These are phyloP conservation scores for Entelurus aequoreus DNA, from an alignment of 2,113 vertebrate genomes.

Conservation along the genomic window DNA sequence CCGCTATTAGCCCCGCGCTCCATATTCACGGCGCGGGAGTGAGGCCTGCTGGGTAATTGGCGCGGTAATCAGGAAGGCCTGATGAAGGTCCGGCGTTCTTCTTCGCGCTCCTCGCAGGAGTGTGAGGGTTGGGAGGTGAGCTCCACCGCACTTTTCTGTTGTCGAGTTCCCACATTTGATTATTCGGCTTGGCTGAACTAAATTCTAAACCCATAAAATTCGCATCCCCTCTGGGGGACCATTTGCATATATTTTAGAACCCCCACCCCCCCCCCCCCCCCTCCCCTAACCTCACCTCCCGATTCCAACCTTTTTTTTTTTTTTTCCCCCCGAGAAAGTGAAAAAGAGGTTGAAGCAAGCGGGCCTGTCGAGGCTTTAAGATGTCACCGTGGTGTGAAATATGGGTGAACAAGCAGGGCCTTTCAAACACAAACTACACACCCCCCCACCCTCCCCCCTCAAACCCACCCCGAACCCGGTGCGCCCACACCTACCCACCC, in stretches of 20 bases:
- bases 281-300: constrained; percentile 55
- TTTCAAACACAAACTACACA: constrained; percentile 70
- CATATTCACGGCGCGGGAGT: constrained; percentile 93
- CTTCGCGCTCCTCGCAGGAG: constrained; percentile 64
- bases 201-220: constrained; percentile 84
- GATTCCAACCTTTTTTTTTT: constrained; percentile 60
- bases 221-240: constrained; percentile 76
- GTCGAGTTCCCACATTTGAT: constrained; percentile 85
- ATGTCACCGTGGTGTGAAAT: constrained; percentile 78
- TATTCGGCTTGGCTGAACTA: constrained; percentile 90
- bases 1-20: constrained; percentile 91
- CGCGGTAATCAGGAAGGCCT: constrained; percentile 96
- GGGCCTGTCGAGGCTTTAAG: constrained; percentile 74
- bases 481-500: constrained; percentile 37
- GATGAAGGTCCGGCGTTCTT: constrained; percentile 81
- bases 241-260: constrained; percentile 81
- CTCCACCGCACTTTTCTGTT: constrained; percentile 43
- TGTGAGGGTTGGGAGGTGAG: constrained; percentile 57
- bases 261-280: constrained; percentile 40
- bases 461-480: constrained; percentile 17
- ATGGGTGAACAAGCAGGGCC: constrained; percentile 70
- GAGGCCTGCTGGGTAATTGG: constrained; percentile 99
- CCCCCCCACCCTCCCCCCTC: constrained; percentile 17
- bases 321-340: constrained; percentile 62
- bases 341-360: constrained; percentile 72